Base-by-base conservation (phyloP, 2,113 vertebrate genomes). In the Toxostoma redivivum region DNA sequence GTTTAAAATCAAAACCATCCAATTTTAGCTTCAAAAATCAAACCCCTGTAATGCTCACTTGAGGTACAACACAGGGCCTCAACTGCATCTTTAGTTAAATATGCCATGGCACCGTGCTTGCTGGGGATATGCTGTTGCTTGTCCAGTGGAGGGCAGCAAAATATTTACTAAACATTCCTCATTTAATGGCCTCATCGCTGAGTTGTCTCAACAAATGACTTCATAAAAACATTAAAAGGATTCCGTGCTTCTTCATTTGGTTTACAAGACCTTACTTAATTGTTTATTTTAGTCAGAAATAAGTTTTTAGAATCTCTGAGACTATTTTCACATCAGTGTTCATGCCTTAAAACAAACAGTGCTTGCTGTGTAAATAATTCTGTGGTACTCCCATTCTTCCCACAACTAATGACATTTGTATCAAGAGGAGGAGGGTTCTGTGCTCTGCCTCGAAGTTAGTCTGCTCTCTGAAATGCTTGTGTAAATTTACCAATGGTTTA, bases 71-170 rank as follows among this genome's bases (percentile, higher is more conserved):
- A 31, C 9, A 31, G 1, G 4, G 17, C 37, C 53, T 85, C 28
- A 27, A 22, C 19, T 27, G 42, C 9, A 6, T 22, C 9, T 21
- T 47, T 69, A 70, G 33, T 13, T 38, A 12, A 19, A 37, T 10
- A 2, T 30, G 9, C 61, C 10, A 17, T 0, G 45, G 25, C 24
- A 9, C 14, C 3, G 4, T 3, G 5, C 30, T 47, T 8, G 8
- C 47, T 53, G 35, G 42, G 44, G 9, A 51, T 50, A 47, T 72
- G 90, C 44, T 87, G 51, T n/a, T 33, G 11, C 10, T 54, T n/a
- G 27, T 38, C 97, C 98, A 66, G 89, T 7, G 96, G 98, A 97
- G 57, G 57, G 57, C 57, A 58, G 57, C n/a, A 58, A 58, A 98
- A 94, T 67, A 96, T 94, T 90, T 94, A 18, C 56, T 51, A 76